Evolutionary conservation across 2,888 invertebrate species (phyloP), one percentile per base, ranked within the genome.

Genomic region (Drosophila ustulata): DNA sequence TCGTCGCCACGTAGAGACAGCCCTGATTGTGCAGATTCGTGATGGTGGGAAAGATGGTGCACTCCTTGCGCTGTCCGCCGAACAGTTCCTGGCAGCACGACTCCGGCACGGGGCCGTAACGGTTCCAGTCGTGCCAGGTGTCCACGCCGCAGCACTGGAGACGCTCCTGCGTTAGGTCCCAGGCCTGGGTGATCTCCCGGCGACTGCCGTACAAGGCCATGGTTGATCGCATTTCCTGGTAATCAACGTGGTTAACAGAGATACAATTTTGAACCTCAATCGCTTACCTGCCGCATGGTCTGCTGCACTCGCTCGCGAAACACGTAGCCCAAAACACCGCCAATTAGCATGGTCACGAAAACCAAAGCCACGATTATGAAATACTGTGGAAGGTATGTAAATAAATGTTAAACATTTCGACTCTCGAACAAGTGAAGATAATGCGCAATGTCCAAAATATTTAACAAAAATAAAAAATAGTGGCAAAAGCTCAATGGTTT

Each of bases 301-400:
- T 94, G 94, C 57, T 95, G 93, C 34, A 98, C 96, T 92, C 97
- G 96, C 89, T 96, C 96, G 47, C 97, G 94, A 93, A 98, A 98
- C 53, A 98, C 97, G 91, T 97, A 98, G 58, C 97, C 97, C 62
- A 98, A 93, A 73, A 98, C 96, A 46, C 97, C 98, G 39, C 98
- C 98, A 68, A 98, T 96, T 75, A 98, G 93, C 95, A 98, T 96
- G 72, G 96, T 96, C 73, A 98, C 96, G 93, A 98, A 97, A 81
- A 98, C 95, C 80, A 98, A 94, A 90, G 98, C 95, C 55, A 98
- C 94, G 26, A 97, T 94, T 84, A 98, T 96, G 93, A 98, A 97
- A 92, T 97, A 97, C 97, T 97, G 93, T 74, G 75, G 78, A 80
- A 75, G 65, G 52, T 66, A 52, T 41, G 32, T 53, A 67, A 68